Base-by-base conservation (phyloP, 2,113 vertebrate species). In the Myotis brandtii region DNA sequence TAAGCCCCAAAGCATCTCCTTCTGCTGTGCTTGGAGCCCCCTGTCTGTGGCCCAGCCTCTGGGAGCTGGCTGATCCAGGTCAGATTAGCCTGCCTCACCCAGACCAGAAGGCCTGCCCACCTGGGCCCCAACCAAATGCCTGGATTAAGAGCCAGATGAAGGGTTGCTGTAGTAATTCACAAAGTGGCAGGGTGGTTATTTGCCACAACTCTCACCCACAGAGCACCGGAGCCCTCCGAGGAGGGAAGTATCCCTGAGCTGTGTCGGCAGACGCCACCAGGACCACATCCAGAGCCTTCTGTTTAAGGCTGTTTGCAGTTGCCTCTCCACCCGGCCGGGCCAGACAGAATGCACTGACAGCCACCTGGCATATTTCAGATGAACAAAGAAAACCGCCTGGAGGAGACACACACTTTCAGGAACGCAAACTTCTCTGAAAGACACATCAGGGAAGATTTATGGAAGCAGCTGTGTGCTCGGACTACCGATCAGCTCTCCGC, bases 341-440 rank as follows among this genome's bases (percentile, higher is more conserved):
- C 11, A 52, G 66, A 32, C 6, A 56, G 59, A 85, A 87, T 32
- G 80, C 72, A 52, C 48, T 21, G 30, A 72, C 27, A 69, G 2
- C 3, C 46, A 52, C 1, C 17, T 25, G 27, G 46, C 82, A 73
- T 46, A 82, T 89, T 95, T 95, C 87, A 95, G 77, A 81, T 0
- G 18, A 88, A 87, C 89, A 93, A 89, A 72, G n/a, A 77, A 97
- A 97, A 94, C 23, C 0, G 5, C 96, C 93, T 90, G 69, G 20
- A 97, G 95, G 88, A 95, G 91, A 96, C 76, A 89, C 14, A 69
- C 34, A 90, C 89, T 93, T 88, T 92, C 5, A 93, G 94, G 59
- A 86, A 91, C 16, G 32, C 52, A 96, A 95, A 97, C 59, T 30
- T 54, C 76, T 85, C 80, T 2, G 1, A 93, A 92, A 89, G 66